Base-by-base conservation (phyloP, 2,888 invertebrate species). In the Chrysomela aeneicollis region DNA sequence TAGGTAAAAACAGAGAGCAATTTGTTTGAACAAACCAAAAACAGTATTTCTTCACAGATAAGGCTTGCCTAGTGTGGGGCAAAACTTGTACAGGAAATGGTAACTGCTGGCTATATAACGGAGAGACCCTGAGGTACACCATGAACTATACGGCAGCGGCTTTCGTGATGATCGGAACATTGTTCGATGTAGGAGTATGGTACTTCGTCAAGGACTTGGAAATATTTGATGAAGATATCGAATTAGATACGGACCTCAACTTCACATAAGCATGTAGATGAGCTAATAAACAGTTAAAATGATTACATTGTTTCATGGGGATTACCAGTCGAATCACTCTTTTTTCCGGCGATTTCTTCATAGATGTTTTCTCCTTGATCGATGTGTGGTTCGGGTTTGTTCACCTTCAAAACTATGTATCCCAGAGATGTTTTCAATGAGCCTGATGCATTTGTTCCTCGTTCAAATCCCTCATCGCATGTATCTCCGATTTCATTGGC, bases 91-190 rank as follows among this genome's bases (percentile, higher is more conserved):
- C 87, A 0, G 87, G 87, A 59, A 87, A 86, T 55, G 90, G 91
- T 68, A 90, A 91, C 75, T 91, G 92, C 76, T 91, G 91, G 91
- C 82, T 91, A 9, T 92, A 91, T 78, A 88, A 91, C 78, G 89
- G 89, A 9, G 85, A 86, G 74, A 84, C 86, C 4, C 82, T 91
- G 70, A 85, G 89, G 78, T 88, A 88, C 72, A 84, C 86, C 53
- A 79, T 90, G 67, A 90, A 90, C 79, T 86, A 88, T 69, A 89
- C 88, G 10, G 88, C 90, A 51, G 88, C 89, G 79, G 85, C 84
- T 67, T 90, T 90, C 72, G 87, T 89, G 9, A 78, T 85, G 12
- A 83, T 90, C 65, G 90, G 90, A 8, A 86, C 88, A 32, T 10
- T 90, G 5, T 90, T 89, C 74, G 90, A 91, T 75, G 79, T 86